Base-by-base conservation (phyloP, 2,888 invertebrate species). In the Lasioglossum lativentre region DNA sequence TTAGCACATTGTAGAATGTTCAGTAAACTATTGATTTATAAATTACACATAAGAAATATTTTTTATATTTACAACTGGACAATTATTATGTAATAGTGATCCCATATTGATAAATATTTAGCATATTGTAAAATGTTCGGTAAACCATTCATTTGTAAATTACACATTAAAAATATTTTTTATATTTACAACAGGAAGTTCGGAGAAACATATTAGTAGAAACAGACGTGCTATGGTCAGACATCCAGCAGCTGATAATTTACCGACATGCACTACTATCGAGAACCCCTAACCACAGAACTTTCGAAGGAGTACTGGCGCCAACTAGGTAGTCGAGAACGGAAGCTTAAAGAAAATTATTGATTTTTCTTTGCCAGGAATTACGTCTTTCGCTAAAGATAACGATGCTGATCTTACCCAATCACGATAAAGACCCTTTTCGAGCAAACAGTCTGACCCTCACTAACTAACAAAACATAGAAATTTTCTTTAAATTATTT, bases 191-290 rank as follows among this genome's bases (percentile, higher is more conserved):
- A 63, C 16, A 30, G 14, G 30, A 16, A 19, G 14, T 40, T 45
- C 4, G 14, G 14, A 1, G 1, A 30, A 19, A 27, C 2, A 0
- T 1, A n/a, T 42, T 6, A 74, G 77, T 85, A 78, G 80, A 70
- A 23, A 45, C 27, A 76, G 56, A 70, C 56, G 34, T 34, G 23
- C 30, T 52, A 73, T 63, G 70, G 45, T 63, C 78, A 73, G 77
- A 72, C 75, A 66, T 76, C 75, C 89, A 63, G 79, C 90, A 34
- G 84, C 80, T 78, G 92, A 86, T 92, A 92, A 92, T 87, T 90
- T 92, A 92, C 92, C 92, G 92, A 92, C 92, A 16, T 75, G 71
- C 72, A 75, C 85, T 80, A 84, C 82, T 66, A 52, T 12, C 47
- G 73, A 68, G 66, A 75, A 70, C 56, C 74, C 77, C 76, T 74